Percentiles rank a stretch among this genome's conserved stretches.
Evolutionary conservation across 2,888 invertebrate species (phyloP).

Genomic region (Rambutsinella grinnellia): DNA sequence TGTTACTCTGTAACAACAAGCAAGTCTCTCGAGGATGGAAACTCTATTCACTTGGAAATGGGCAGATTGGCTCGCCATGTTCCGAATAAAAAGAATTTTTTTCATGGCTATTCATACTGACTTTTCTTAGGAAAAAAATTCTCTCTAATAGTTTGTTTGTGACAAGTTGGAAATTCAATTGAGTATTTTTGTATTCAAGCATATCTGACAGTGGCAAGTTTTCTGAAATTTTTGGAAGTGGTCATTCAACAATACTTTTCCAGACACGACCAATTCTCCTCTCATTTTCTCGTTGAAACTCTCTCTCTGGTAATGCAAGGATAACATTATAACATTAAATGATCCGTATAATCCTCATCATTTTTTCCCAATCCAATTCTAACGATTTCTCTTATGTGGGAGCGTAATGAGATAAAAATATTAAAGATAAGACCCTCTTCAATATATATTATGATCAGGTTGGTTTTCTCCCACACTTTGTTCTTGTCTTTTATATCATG

Average conservation of each 20-base stretch:
- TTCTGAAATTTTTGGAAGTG: too few relatives aligned
- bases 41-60: neutral
- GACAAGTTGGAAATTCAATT: conserved; percentile 65
- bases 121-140: neutral
- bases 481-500: too few relatives aligned
- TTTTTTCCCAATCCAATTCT: conserved; percentile 8
- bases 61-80: conserved; percentile 29
- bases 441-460: too few relatives aligned
- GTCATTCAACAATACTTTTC: neutral
- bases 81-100: conserved; percentile 24
- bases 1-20: conserved; percentile 6
- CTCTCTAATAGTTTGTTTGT: conserved; percentile 15
- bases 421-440: too few relatives aligned
- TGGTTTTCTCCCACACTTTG: too few relatives aligned
- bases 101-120: too few relatives aligned
- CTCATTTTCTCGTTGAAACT: too few relatives aligned
- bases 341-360: conserved; percentile 35
- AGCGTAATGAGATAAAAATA: conserved; percentile 46
- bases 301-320: too few relatives aligned
- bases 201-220: too few relatives aligned
- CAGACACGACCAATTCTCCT: neutral
- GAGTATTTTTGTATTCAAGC: conserved; percentile 66
- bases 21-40: neutral
- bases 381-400: conserved; percentile 15
- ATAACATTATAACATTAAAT: too few relatives aligned